Evolutionary conservation across 2,797 vertebrate genomes (phyloP), one percentile per base, ranked within the genome.

Genomic region (Malacoraja senta): DNA sequence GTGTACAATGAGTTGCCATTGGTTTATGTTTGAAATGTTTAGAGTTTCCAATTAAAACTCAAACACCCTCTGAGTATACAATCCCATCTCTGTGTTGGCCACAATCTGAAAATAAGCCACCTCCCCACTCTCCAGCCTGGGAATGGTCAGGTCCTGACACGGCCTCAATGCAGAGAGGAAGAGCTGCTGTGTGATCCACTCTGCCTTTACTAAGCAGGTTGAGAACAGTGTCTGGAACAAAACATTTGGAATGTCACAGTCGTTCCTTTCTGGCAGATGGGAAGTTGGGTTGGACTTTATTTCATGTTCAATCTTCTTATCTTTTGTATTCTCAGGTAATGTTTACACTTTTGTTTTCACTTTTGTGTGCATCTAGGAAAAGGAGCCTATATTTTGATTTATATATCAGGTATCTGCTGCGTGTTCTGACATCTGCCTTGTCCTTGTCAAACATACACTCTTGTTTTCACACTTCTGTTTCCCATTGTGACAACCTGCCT

Each of bases 371-470:
- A 96, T 96, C 98, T 98, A 98, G 98, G 98, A 98, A 98, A 97
- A 97, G 98, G 97, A 98, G 98, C 97, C 98, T 98, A 96, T 98
- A 98, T 98, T 98, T 98, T 98, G 98, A 98, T 98, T 98, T 98
- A 98, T 98, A 98, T 97, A 98, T 98, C 97, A 98, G 98, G 98
- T 98, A 98, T 97, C 97, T 97, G 96, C 97, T 96, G 95, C 96
- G 96, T 94, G 95, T 95, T 94, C 94, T 94, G 94, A 91, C 26
- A 76, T 13, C 10, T 8, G 88, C 38, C 88, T 61, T 91, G 63
- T 91, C 88, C n/a, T 38, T 35, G 88, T 91, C 65, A 26, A 65
- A 91, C 8, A 71, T 68, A 21, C 32, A 35, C n/a, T 9, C 35
- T 91, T 92, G 21, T 58, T 74, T 21, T 29, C 35, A 8, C 65